Evolutionary conservation across 2,888 invertebrate genomes (phyloP).

Genomic region (Celastrina argiolus): DNA sequence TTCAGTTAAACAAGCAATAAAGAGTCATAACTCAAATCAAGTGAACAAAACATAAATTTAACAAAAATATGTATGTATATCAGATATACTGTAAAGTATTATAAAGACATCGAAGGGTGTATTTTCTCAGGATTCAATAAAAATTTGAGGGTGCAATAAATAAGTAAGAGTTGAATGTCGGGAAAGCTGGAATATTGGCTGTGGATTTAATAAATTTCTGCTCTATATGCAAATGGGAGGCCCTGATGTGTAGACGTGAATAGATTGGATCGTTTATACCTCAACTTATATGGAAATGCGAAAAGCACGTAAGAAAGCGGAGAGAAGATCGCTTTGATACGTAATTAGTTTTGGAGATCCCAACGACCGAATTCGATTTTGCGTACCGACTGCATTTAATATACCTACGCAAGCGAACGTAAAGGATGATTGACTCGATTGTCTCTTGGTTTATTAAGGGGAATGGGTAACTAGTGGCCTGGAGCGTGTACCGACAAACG

Average conservation of each 20-base stretch:
- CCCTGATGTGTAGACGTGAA: slow-evolving; percentile 79
- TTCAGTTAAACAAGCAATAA: background rate
- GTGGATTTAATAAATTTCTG: slow-evolving; percentile 79
- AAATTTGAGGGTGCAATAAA: slow-evolving; percentile 59
- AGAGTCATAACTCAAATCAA: background rate
- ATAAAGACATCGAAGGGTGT: background rate
- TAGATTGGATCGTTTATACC: slow-evolving; percentile 78
- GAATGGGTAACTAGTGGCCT: slow-evolving; percentile 9
- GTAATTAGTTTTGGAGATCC: slow-evolving; percentile 72
- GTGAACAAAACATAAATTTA: background rate
- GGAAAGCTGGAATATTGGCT: slow-evolving; percentile 74
- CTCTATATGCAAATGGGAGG: slow-evolving; percentile 78
- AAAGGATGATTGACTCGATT: slow-evolving; percentile 52
- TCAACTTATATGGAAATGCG: slow-evolving; percentile 78
- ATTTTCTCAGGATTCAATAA: slow-evolving; percentile 54
- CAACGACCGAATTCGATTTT: slow-evolving; percentile 61
- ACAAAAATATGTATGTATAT: background rate
- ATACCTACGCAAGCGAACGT: slow-evolving; percentile 47
- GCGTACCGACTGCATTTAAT: slow-evolving; percentile 50
- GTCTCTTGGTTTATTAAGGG: slow-evolving; percentile 27
- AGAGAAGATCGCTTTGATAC: slow-evolving; percentile 73
- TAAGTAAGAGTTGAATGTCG: slow-evolving; percentile 73
- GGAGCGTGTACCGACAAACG: background rate
- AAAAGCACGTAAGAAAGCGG: slow-evolving; percentile 77
- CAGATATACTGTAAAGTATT: background rate